A percentile compares a stretch with the other conserved stretches of the same genome.
These are phyloP conservation scores for Lordiphosa andalusiaca DNA, from an alignment of 2,888 invertebrate genomes.

Conservation along the genomic window DNA sequence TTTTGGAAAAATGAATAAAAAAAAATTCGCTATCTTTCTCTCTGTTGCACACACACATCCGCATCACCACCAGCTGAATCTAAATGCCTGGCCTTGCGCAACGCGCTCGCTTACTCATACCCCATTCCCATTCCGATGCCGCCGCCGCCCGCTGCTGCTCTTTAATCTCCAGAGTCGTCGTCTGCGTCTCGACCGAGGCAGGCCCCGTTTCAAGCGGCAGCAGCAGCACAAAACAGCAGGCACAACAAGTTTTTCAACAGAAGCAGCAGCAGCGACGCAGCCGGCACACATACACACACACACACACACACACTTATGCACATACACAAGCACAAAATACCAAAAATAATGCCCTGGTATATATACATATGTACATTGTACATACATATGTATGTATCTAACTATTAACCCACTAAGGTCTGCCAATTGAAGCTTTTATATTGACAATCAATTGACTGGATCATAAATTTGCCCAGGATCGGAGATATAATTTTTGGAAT, in stretches of 20 bases:
- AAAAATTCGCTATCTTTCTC: constrained; percentile 21
- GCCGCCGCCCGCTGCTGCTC: constrained; percentile 20
- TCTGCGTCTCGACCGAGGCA: constrained; percentile 38
- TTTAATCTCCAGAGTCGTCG: constrained; percentile 54
- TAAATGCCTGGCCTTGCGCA: constrained; percentile 64
- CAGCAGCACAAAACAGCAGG: constrained; percentile 20
- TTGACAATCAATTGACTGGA: neutral
- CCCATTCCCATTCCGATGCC: constrained; percentile 17
- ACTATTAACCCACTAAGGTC: constrained; percentile 40
- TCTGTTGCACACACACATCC: constrained; percentile 22
- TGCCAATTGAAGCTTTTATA: constrained; percentile 6
- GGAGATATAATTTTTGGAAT: neutral
- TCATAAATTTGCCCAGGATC: neutral
- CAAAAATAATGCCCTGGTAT: constrained; percentile 17
- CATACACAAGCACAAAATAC: constrained; percentile 20
- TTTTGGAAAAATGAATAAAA: constrained; percentile 21
- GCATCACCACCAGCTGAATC: no score
- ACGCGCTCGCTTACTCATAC: constrained; percentile 69
- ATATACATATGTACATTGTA: constrained; percentile 13
- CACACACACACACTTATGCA: constrained; percentile 21
- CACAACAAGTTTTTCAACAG: constrained; percentile 72
- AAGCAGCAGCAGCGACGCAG: constrained; percentile 31
- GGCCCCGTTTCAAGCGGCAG: constrained; percentile 60
- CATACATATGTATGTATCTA: constrained; percentile 33
- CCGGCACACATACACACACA: constrained; percentile 24